Base-by-base conservation (phyloP, 92 coral and sea anemone species). In the Siderastrea siderea region DNA sequence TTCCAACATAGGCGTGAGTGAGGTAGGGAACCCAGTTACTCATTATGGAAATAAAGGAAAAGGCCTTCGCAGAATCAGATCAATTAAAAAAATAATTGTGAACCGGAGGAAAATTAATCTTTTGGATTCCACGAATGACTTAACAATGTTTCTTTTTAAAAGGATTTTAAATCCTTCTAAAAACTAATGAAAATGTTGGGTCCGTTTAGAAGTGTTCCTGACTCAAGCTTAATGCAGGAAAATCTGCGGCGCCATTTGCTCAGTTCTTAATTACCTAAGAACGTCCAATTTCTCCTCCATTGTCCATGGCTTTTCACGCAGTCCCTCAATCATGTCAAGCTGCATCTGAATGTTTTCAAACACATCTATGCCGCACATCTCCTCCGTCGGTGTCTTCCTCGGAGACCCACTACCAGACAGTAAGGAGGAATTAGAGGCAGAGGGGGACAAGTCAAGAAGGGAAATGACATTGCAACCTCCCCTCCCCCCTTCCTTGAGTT, bases 271-370 rank as follows among this genome's bases (percentile, higher is more conserved):
- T 60, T 76, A 92, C 95, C 95, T 92, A 9, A 92, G 86, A 10
- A 84, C 68, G 19, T 92, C 75, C 14, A 92, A 68, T 66, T 92
- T 92, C 67, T 76, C 57, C 6, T 71, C 75, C 95, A 92, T 92
- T 16, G 85, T 72, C 95, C 93, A 92, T 14, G 93, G 84, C 78
- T 92, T 93, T 77, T 81, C 91, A 19, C 93, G 75, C 12, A 92
- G 60, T 43, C 94, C 84, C n/a, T 90, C 87, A 57, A 92, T 89
- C 59, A 92, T 71, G 49, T 92, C 95, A 19, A 92, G 88, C 52
- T 92, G 95, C 52, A 92, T 71, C 43, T 92, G 95, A 75, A 92
- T 92, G 63, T 66, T 90, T 75, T 92, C 95, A 76, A 92, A 92
- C 16, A 84, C 87, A 61, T 84, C 87, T 13, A 64, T 38, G 17